Conservation (phyloP, 1,140 invertebrate species). For the Drosophila prosaltans region DNA sequence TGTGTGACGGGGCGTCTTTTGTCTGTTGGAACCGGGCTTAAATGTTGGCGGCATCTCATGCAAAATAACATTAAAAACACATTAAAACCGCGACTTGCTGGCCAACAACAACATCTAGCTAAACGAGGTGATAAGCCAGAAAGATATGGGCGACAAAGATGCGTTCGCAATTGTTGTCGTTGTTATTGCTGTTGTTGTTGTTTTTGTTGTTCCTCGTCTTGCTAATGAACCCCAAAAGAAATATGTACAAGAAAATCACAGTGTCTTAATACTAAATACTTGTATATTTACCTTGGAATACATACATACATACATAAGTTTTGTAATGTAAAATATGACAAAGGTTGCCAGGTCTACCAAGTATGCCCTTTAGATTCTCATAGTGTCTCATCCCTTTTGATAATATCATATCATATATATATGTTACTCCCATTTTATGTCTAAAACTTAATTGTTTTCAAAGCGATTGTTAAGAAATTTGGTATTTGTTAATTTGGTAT, state of each 20-base stretch:
- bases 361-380: too few species aligned
- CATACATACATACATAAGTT: too few species aligned
- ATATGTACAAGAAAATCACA: neutral
- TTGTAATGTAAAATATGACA: neutral
- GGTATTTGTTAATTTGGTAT: too few species aligned
- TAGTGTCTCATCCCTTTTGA: too few species aligned
- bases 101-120: slow-evolving; percentile 52
- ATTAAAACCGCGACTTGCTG: slow-evolving; percentile 80
- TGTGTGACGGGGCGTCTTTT: slow-evolving; percentile 6
- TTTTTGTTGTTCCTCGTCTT: neutral
- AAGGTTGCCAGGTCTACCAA: neutral
- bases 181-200: slow-evolving; percentile 15
- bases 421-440: too few species aligned
- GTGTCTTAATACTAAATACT: neutral
- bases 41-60: slow-evolving; percentile 80
- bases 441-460: too few species aligned
- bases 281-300: neutral
- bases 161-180: slow-evolving; percentile 36
- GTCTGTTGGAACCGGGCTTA: slow-evolving; percentile 64
- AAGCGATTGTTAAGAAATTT: too few species aligned
- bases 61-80: slow-evolving; percentile 81
- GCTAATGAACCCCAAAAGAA: slow-evolving; percentile 13
- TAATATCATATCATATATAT: too few species aligned
- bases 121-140: slow-evolving; percentile 75
- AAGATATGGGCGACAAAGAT: slow-evolving; percentile 49